Percentiles rank a stretch among this genome's conserved stretches.
Evolutionary conservation across 1,140 invertebrate genomes (phyloP).

Genomic region (Drosophila simulans): DNA sequence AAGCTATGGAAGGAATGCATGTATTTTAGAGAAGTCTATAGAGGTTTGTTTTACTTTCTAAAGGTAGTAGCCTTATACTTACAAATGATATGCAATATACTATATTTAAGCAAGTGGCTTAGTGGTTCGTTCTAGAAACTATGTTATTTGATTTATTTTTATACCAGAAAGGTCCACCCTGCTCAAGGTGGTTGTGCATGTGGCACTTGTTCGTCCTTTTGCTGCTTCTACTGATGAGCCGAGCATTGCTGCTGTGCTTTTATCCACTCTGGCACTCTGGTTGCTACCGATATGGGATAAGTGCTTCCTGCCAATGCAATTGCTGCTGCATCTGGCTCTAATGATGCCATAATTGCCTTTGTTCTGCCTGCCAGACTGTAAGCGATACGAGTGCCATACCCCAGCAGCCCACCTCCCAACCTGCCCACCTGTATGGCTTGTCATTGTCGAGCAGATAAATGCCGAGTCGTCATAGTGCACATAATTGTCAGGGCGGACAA

Average conservation of each 20-base stretch:
- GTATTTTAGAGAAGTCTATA: no score
- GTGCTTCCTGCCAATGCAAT: constrained; percentile 59
- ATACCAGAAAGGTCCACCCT: constrained; percentile 1
- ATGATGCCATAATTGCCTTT: constrained; percentile 76
- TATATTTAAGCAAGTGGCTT: background rate
- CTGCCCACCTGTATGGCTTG: constrained; percentile 28
- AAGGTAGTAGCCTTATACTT: no score
- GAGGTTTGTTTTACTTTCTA: no score
- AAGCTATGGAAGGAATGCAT: background rate
- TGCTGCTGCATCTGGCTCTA: constrained; percentile 51
- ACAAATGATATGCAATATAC: no score
- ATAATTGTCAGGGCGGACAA: constrained; percentile 64
- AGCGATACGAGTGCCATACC: constrained; percentile 56
- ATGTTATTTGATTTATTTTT: background rate
- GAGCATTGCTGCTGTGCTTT: constrained; percentile 33
- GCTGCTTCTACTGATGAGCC: background rate
- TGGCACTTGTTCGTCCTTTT: constrained; percentile 6
- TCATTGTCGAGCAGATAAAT: constrained; percentile 65
- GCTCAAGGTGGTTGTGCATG: background rate
- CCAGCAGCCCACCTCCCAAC: background rate
- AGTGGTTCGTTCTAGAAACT: background rate
- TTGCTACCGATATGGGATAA: constrained; percentile 50
- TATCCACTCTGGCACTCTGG: constrained; percentile 46
- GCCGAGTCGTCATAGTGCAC: constrained; percentile 60
- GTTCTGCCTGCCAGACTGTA: constrained; percentile 57